phyloP scores from a whole-genome alignment of 2,888 invertebrate genomes.

The Isoperla grammatica region DNA sequence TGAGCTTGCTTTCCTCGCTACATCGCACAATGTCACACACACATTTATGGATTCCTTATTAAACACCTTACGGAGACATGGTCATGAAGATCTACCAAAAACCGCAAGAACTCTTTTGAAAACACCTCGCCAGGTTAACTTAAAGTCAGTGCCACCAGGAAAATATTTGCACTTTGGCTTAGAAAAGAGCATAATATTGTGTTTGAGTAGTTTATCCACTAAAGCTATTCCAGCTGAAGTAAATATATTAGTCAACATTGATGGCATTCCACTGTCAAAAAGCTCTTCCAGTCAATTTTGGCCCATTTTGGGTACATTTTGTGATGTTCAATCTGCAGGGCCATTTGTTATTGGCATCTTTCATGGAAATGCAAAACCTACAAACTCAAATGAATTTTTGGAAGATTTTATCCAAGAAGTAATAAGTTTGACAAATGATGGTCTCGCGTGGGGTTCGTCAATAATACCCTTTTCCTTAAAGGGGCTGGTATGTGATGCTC shows the following conservation, averaged over 20 bases:
- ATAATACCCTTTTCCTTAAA: conserved; percentile 10
- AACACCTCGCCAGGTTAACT: neutral
- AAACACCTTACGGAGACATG: neutral
- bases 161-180: conserved; percentile 10
- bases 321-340: neutral
- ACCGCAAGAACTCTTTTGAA: conserved; percentile 11
- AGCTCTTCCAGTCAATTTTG: conserved; percentile 28
- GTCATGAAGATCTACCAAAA: conserved; percentile 10
- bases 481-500: conserved; percentile 28
- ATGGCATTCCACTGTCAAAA: conserved; percentile 29
- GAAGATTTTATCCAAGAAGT: conserved; percentile 23
- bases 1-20: conserved; percentile 3
- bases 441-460: neutral
- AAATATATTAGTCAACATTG: conserved; percentile 15
- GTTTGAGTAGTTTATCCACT: neutral
- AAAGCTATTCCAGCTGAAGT: neutral
- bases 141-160: conserved; percentile 1
- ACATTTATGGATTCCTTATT: neutral
- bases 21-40: conserved; percentile 6
- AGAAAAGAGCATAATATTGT: conserved; percentile 5
- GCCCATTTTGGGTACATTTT: conserved; percentile 27
- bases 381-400: conserved; percentile 22
- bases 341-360: conserved; percentile 23
- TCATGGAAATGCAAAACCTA: conserved; percentile 28
- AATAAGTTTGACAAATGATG: conserved; percentile 6